A percentile compares a stretch with the other conserved stretches of the same genome.
phyloP scores from a whole-genome alignment of 2,113 vertebrate species.

The Embiotoca jacksoni region DNA sequence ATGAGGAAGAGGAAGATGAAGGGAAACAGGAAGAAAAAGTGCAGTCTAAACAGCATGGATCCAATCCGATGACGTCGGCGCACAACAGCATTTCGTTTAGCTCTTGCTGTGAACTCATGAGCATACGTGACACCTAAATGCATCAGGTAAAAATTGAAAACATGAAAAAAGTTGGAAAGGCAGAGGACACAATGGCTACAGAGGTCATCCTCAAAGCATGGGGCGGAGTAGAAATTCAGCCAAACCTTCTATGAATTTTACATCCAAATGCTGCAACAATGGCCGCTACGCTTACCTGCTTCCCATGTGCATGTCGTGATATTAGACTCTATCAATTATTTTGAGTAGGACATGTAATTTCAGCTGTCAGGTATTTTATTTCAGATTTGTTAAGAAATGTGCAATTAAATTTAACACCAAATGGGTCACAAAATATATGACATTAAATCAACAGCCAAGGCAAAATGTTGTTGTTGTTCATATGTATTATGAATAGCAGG shows the following conservation, averaged over 20 bases:
- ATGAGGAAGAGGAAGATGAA: constrained; percentile 54
- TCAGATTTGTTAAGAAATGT: too few relatives aligned
- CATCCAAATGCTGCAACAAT: too few relatives aligned
- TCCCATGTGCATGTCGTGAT: fast-evolving
- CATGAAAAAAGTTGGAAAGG: not conserved
- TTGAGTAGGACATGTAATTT: too few relatives aligned
- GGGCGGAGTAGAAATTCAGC: not conserved
- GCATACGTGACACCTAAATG: constrained; percentile 10
- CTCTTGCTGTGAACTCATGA: constrained; percentile 5
- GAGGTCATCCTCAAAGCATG: not conserved
- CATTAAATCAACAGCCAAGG: too few relatives aligned
- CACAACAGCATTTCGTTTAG: not conserved
- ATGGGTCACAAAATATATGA: too few relatives aligned
- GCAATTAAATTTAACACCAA: too few relatives aligned
- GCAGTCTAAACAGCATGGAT: constrained; percentile 43
- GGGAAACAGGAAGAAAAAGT: constrained; percentile 75
- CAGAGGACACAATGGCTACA: not conserved
- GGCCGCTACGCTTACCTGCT: not conserved
- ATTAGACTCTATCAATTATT: too few relatives aligned
- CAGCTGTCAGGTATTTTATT: too few relatives aligned
- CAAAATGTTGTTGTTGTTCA: too few relatives aligned
- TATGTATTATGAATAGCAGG: too few relatives aligned
- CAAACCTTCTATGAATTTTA: not conserved
- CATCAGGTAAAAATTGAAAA: not conserved
- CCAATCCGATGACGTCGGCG: constrained; percentile 40